A percentile compares a stretch with the other conserved stretches of the same genome.
These are phyloP conservation scores for Gadopsis bispinosus DNA, from an alignment of 2,797 vertebrate species.

Conservation along the genomic window DNA sequence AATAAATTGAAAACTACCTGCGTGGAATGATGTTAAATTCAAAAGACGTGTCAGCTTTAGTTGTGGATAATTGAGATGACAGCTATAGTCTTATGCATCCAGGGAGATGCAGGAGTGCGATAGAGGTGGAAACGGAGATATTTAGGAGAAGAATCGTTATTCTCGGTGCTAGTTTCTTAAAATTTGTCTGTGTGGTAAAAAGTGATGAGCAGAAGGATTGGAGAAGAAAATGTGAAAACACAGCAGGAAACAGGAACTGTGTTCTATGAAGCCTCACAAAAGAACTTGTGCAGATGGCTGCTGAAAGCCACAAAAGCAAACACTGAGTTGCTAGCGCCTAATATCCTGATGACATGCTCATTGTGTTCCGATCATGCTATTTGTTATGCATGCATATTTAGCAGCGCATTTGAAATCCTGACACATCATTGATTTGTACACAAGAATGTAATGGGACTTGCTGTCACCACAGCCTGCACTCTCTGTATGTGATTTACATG, in stretches of 20 bases:
- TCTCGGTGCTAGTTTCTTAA: conserved; percentile 4
- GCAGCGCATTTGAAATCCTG: conserved; percentile 59
- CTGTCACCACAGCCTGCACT: conserved; percentile 60
- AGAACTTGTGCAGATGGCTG: conserved; percentile 72
- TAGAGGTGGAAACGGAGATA: not conserved
- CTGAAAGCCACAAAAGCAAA: conserved; percentile 70
- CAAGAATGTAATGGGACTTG: conserved; percentile 47
- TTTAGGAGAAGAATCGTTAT: conserved; percentile 3
- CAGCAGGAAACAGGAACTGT: conserved; percentile 67
- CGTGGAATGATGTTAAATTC: conserved; percentile 5
- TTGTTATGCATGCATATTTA: conserved; percentile 75
- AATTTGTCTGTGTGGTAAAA: conserved; percentile 43
- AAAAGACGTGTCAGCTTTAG: conserved; percentile 8
- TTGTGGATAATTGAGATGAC: conserved; percentile 8
- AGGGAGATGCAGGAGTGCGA: not conserved
- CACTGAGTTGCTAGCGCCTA: conserved; percentile 32
- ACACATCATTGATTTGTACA: conserved; percentile 59
- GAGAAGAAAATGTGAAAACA: conserved; percentile 71
- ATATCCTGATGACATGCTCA: conserved; percentile 66
- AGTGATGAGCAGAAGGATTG: conserved; percentile 66
- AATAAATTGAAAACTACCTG: not conserved
- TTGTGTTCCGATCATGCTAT: conserved; percentile 64
- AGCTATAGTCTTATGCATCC: not conserved
- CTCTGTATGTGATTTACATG: conserved; percentile 68
- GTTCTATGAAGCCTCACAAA: conserved; percentile 64